A percentile compares a stretch with the other conserved stretches of the same genome.
Conservation (phyloP, 2,797 vertebrate genomes). For the Sparidentex hasta region DNA sequence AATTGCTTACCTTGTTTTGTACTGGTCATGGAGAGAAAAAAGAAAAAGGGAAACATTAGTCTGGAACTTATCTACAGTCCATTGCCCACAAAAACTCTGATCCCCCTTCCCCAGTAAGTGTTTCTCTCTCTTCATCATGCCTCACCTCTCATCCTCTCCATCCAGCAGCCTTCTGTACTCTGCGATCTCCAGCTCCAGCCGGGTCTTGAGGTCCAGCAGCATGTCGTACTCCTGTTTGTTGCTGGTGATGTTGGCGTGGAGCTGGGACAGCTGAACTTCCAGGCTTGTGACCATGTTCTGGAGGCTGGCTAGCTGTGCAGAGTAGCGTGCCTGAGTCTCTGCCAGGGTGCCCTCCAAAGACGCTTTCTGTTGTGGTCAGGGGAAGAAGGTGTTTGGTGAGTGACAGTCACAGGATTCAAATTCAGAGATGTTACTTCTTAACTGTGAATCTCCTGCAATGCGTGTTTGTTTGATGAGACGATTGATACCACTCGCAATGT, state of each 20-base stretch:
- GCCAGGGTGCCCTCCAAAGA: constrained; percentile 80
- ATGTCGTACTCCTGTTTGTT: constrained; percentile 90
- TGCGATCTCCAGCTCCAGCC: constrained; percentile 93
- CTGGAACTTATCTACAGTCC: not conserved
- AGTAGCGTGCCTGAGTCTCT: constrained; percentile 78
- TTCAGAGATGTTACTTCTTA: not conserved
- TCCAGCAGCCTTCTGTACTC: constrained; percentile 94
- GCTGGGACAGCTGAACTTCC: constrained; percentile 89
- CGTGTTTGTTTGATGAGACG: not conserved
- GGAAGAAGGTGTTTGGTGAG: not conserved
- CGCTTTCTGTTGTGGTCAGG: constrained; percentile 72
- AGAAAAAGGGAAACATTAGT: constrained; percentile 46
- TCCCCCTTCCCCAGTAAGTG: not conserved
- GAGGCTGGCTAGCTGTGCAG: constrained; percentile 66
- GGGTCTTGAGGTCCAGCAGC: constrained; percentile 92
- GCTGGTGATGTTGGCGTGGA: constrained; percentile 86
- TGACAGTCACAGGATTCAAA: not conserved
- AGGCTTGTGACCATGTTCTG: constrained; percentile 88
- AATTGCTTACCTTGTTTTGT: constrained; percentile 73
- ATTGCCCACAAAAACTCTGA: not conserved
- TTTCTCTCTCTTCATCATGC: not conserved
- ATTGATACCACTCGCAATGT: not conserved
- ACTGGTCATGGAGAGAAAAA: constrained; percentile 43
- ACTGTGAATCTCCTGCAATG: not conserved
- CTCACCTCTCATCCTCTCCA: constrained; percentile 83